A percentile compares a stretch with the other conserved stretches of the same genome.
phyloP scores from a whole-genome alignment of 2,888 invertebrate species.

The Pheosia tremula region DNA sequence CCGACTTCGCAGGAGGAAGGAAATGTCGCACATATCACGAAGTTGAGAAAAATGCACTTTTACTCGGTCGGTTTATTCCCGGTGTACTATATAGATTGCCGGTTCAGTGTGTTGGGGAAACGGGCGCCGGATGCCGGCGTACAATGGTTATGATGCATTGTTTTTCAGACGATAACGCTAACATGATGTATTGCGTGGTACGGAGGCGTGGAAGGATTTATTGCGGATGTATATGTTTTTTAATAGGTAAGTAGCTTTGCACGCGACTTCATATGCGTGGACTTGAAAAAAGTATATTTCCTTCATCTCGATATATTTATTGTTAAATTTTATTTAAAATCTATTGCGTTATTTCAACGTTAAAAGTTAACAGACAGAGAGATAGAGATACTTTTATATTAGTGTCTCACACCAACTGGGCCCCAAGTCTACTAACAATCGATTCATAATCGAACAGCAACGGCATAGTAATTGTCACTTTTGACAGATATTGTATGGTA shows the following conservation, averaged over 20 bases:
- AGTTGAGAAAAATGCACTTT: constrained; percentile 48
- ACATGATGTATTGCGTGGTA: constrained; percentile 51
- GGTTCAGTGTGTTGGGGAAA: constrained; percentile 46
- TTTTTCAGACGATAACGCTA: constrained; percentile 71
- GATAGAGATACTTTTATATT: too few species aligned
- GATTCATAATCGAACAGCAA: too few species aligned
- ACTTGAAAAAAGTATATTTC: background rate
- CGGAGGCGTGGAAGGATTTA: constrained; percentile 31
- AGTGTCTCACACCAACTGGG: too few species aligned
- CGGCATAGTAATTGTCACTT: too few species aligned
- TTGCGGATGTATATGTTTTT: constrained; percentile 27
- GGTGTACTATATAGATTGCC: constrained; percentile 47
- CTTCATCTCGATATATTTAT: too few species aligned
- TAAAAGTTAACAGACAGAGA: too few species aligned
- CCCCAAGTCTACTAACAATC: too few species aligned
- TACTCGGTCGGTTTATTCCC: constrained; percentile 48
- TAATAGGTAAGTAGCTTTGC: background rate
- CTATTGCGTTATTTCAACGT: too few species aligned
- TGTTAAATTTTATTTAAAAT: too few species aligned
- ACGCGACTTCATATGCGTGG: background rate
- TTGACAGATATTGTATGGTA: too few species aligned
- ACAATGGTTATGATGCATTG: constrained; percentile 75
- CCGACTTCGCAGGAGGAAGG: constrained; percentile 44
- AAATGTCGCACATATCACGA: constrained; percentile 45
- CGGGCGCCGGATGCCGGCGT: constrained; percentile 54